Base-by-base conservation (phyloP, 2,113 vertebrate genomes). In the Muntiacus reevesi region DNA sequence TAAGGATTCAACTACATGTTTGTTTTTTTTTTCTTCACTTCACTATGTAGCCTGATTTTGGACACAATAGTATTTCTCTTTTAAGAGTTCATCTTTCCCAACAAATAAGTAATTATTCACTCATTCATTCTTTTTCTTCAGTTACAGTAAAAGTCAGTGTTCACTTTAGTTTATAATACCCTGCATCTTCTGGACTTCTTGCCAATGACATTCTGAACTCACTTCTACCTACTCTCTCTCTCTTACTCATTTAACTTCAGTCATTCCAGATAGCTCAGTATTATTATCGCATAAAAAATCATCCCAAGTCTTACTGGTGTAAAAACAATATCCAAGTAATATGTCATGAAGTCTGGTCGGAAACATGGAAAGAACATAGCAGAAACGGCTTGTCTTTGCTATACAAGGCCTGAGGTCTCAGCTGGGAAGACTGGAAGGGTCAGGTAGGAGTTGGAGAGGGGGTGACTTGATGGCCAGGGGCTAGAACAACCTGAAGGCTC, bases 391-490 rank as follows among this genome's bases (percentile, higher is more conserved):
- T 14, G 0, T 64, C 36, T 64, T 83, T 47, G 6, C 30, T 57
- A 19, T 7, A 60, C 14, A 74, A 12, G 17, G 16, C 60, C 6
- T 55, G 21, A 91, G 30, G 25, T 15, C 55, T 25, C 1, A 14
- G 10, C 3, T 76, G 6, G 43, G 40, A 64, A 62, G 9, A 52
- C 40, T 28, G 21, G 4, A 36, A 88, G 23, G 5, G 15, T 95
- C 27, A 3, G 1, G 5, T n/a, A 6, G 16, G 3, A 3, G 6
- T n/a, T 57, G 2, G 4, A n/a, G 1, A 27, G 2, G 4, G 4
- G 55, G 6, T 27, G 36, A 62, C 16, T 60, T 17, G 23, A 55
- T 45, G 52, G 7, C 2, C 13, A 84, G 33, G 21, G 14, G 9
- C 36, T 50, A 62, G 6, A 78, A 64, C 78, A 50, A 67, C 36